Evolutionary conservation across 2,113 vertebrate genomes (phyloP).

Genomic region (Epinephelus cyanopodus): DNA sequence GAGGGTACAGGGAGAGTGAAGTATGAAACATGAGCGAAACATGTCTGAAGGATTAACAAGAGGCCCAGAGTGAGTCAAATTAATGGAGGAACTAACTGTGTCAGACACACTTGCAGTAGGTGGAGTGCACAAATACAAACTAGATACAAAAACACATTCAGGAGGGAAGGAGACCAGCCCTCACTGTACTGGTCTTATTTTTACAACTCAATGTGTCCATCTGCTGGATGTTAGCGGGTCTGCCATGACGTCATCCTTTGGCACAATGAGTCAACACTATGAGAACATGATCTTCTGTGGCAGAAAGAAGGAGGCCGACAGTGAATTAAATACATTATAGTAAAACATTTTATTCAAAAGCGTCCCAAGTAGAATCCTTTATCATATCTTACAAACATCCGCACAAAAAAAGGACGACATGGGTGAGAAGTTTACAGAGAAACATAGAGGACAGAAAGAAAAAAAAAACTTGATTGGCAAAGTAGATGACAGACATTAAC

Average conservation of each 20-base stretch:
- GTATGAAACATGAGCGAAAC: not conserved
- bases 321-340: conserved; percentile 47
- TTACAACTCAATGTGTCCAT: conserved; percentile 62
- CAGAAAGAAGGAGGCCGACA: not conserved
- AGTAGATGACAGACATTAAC: conserved; percentile 37
- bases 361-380: conserved; percentile 62
- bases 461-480: conserved; percentile 55
- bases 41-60: not conserved
- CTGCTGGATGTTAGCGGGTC: conserved; percentile 60
- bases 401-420: conserved; percentile 49
- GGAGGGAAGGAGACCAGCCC: not conserved
- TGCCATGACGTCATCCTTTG: conserved; percentile 60
- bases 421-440: conserved; percentile 59
- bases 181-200: not conserved
- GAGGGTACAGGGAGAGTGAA: not conserved
- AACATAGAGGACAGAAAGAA: conserved; percentile 40
- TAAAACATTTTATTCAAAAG: conserved; percentile 83
- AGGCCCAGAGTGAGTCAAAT: not conserved
- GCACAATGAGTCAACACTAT: not conserved
- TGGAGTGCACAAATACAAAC: conserved; percentile 13
- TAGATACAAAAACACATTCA: conserved; percentile 13
- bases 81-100: not conserved
- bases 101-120: conserved; percentile 6
- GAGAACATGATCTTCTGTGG: too few species aligned
- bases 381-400: conserved; percentile 77